Evolutionary conservation across 2,888 invertebrate genomes (phyloP), one percentile per base, ranked within the genome.

Genomic region (Athalia rosae): DNA sequence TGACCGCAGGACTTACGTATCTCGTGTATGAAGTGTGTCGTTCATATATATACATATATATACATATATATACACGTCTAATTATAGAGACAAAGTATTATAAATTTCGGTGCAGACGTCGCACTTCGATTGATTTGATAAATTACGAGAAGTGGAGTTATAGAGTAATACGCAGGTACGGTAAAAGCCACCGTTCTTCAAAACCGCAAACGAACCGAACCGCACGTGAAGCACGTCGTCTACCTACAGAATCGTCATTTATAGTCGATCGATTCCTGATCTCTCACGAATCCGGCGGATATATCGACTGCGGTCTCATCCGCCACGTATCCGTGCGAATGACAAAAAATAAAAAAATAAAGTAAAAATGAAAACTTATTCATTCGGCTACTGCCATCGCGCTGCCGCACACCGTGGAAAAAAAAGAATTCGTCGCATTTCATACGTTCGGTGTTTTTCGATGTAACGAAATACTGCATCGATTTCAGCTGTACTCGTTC

Each of bases 111-210:
- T 59, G 6, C 59, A 67, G 53, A 41, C 67, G n/a, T 67, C 9
- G 50, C 50, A 53, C 53, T 67, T 7, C 28, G 50, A 67, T 67
- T 67, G 28, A 67, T 53, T 53, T 67, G 67, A 67, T 53, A 67
- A 67, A 53, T 67, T 50, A 67, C 67, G 53, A 67, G 50, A n/a
- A 67, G 50, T 28, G 28, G 28, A 28, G 28, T 28, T 28, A 28
- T 28, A 28, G 28, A 1, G 28, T 28, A 28, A 28, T 28, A 28
- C 28, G 28, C 2, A 28, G 53, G 67, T 53, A 53, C 15, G 28
- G 67, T 11, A 28, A 53, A 48, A 66, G 13, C 15, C 48, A 48
- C 9, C 48, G 15, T 13, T 15, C 43, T 9, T 9, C 66, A 0
- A 28, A 28, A 28, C 6, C 15, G 4, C 15, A 9, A 0, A 58